Base-by-base conservation (phyloP, 2,113 vertebrate species). In the Chunga burmeisteri region DNA sequence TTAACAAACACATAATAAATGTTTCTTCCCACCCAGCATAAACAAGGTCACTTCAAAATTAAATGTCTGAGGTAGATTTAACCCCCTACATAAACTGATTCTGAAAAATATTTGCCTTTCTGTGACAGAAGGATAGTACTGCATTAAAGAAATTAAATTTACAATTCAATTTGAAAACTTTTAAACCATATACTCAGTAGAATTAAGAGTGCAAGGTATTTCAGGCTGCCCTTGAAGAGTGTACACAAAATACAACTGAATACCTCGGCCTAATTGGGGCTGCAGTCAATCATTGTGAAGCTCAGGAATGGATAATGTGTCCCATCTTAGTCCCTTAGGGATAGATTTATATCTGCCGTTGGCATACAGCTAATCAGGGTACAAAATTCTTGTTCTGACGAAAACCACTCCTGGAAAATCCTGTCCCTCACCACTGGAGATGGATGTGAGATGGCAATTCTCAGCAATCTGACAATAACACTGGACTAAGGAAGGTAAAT, bases 121-220 rank as follows among this genome's bases (percentile, higher is more conserved):
- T 90, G 26, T 88, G 74, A 74, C 30, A 81, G 38, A 65, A 74
- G 38, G 19, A 66, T 86, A 73, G 27, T 29, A 44, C 21, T 74
- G 59, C 86, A 96, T 95, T 95, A 93, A 93, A 91, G 62, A 96
- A 90, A 96, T 94, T 95, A 94, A 93, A 90, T 88, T 92, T 72
- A 75, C 32, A 83, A 94, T 91, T 93, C 56, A 79, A 92, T 95
- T 91, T 56, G 23, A 92, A 91, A 56, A 42, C 44, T 58, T 83
- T 70, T 11, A 79, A 94, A 75, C 30, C 14, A 83, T 83, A 68
- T 38, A 80, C 34, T 85, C 42, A 46, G 42, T 82, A 70, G 62
- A 95, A 96, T 92, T 89, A 93, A 87, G 47, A 85, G n/a, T 27
- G 40, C 27, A 68, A 86, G 40, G 23, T 71, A 84, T 85, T 88